These are phyloP conservation scores for Steromphala cineraria DNA, from an alignment of 2,888 invertebrate species.

Conservation along the genomic window DNA sequence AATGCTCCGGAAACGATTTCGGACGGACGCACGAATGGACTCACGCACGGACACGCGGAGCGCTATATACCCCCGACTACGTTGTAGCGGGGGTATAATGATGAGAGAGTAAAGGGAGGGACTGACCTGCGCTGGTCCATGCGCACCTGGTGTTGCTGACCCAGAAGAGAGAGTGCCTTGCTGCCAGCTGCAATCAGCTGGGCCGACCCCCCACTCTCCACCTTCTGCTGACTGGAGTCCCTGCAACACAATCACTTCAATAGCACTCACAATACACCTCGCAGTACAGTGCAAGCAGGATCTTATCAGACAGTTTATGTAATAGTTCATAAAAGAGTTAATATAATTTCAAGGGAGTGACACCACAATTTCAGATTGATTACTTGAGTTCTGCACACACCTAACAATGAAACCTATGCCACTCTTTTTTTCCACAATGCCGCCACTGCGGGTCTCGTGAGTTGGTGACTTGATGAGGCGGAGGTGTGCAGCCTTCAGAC, in stretches of 20 bases:
- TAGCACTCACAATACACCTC: too few species aligned
- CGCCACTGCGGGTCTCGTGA: slow-evolving; percentile 60
- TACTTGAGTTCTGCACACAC: slow-evolving; percentile 75
- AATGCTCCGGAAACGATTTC: too few species aligned
- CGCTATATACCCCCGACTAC: too few species aligned
- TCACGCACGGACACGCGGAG: too few species aligned
- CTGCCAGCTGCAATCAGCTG: slow-evolving; percentile 83
- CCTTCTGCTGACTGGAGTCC: slow-evolving; percentile 94
- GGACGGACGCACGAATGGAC: too few species aligned
- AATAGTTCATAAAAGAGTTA: too few species aligned
- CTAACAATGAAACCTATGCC: slow-evolving; percentile 92
- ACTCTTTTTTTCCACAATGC: slow-evolving; percentile 80
- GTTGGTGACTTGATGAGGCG: slow-evolving; percentile 55
- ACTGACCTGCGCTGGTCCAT: slow-evolving; percentile 81
- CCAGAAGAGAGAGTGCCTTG: slow-evolving; percentile 89
- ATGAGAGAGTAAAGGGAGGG: too few species aligned
- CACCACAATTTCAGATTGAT: too few species aligned
- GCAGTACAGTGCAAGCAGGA: too few species aligned
- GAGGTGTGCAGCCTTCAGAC: slow-evolving; percentile 54
- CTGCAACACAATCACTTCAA: slow-evolving; percentile 52
- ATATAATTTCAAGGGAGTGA: too few species aligned
- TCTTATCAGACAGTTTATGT: too few species aligned
- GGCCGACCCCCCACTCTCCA: slow-evolving; percentile 93
- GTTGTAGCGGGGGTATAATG: too few species aligned
- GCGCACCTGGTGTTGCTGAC: slow-evolving; percentile 88